Evolutionary conservation across 1,140 invertebrate genomes (phyloP), one percentile per base, ranked within the genome.

Genomic region (Brachionus asplanchnoidis): DNA sequence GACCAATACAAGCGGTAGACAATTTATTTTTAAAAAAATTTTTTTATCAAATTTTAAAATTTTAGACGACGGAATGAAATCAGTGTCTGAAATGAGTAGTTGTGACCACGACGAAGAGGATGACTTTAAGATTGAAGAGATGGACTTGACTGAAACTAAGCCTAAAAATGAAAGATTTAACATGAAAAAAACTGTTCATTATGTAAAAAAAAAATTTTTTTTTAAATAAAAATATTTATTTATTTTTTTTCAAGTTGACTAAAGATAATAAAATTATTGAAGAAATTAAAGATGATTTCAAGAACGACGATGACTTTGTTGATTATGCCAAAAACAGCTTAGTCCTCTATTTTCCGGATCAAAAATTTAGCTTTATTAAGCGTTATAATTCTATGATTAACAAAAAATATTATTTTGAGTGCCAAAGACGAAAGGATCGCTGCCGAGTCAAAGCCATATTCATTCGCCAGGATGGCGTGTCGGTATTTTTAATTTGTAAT

Each of bases 391-490:
- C 66, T n/a, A 32, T 32, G 26, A 68, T 68, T 68, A 68, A 68
- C 32, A 68, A 68, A 68, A 68, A 68, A 32, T 68, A 68, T 14
- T 68, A 68, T 68, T 68, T 68, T 32, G 66, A 68, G 32, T 68
- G 66, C 23, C 23, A n/a, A 14, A 68, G 12, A 32, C 66, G 66
- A 1, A 68, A 68, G 6, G 17, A 26, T 40, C 26, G 32, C 2
- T 68, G 66, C 32, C 20, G 12, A 68, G 26, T 40, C 11, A 68
- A 68, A 14, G 26, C n/a, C 5, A 68, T 68, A 40, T 68, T 68
- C 32, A 40, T 68, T 68, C 66, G 66, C 6, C 66, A 68, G 32
- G 26, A 68, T 32, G 66, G 66, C 12, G 0, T 12, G 5, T 12
- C 32, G 9, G 7, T 32, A 12, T 68, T 68, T 68, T 36, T 68